Conservation (phyloP, 2,888 invertebrate genomes). For the Sabatieria punctata region DNA sequence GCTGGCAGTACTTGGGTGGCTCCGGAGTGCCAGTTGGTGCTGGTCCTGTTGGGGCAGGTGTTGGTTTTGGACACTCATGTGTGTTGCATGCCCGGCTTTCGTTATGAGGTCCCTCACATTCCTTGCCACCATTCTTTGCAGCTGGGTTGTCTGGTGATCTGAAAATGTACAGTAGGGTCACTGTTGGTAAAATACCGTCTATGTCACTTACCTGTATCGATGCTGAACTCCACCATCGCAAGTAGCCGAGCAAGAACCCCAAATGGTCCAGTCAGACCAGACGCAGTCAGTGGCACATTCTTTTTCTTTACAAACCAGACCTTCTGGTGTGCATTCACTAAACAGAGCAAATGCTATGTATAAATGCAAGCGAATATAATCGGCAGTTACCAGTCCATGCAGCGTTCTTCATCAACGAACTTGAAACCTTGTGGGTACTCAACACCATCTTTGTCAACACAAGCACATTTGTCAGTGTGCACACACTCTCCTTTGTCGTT, state of each 20-base stretch:
- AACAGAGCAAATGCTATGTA: not conserved
- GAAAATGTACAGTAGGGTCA: not conserved
- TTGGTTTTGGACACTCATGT: slow-evolving; percentile 2
- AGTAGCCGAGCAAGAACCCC: not conserved
- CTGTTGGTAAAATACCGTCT: not conserved
- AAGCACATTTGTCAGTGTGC: not conserved
- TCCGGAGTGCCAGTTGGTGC: not conserved
- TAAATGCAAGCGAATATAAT: not conserved
- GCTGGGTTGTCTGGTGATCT: not conserved
- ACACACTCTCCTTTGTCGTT: not conserved
- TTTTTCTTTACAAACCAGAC: not conserved
- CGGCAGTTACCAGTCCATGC: not conserved
- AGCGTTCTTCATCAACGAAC: slow-evolving; percentile 1
- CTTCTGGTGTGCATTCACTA: not conserved
- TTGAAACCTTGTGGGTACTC: not conserved
- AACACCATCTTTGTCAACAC: not conserved
- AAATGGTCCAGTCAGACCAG: not conserved
- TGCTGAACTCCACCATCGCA: not conserved
- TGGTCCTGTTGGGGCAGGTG: not conserved
- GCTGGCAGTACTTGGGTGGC: not conserved
- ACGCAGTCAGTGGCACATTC: not conserved
- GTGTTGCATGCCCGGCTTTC: slow-evolving; percentile 1
- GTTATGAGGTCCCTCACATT: not conserved
- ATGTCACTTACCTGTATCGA: not conserved
- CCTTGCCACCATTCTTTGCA: slow-evolving; percentile 5